Percentiles rank a stretch among this genome's conserved stretches.
phyloP scores from a whole-genome alignment of 2,888 invertebrate genomes.

The Carabus problematicus region DNA sequence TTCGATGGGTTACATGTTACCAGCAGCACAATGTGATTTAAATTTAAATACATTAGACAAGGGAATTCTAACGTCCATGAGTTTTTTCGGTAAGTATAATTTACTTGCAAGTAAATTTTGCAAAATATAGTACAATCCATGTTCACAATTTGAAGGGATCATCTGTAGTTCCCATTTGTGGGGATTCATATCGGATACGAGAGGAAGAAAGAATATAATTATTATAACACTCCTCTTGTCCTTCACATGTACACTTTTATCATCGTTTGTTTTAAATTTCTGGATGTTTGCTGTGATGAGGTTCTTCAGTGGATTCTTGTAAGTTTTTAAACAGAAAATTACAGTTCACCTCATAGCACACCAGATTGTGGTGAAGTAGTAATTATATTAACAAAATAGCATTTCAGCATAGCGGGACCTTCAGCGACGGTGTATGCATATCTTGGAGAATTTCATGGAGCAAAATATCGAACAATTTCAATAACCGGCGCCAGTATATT shows the following conservation, averaged over 20 bases:
- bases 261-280: conserved; percentile 44
- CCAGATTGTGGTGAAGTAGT: too few relatives aligned
- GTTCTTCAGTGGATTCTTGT: conserved; percentile 48
- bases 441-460: conserved; percentile 58
- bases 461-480: conserved; percentile 54
- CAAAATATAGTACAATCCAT: background rate
- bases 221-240: conserved; percentile 44
- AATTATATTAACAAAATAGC: background rate
- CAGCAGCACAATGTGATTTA: conserved; percentile 47
- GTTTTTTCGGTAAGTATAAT: conserved; percentile 43
- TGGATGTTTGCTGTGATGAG: conserved; percentile 45
- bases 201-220: conserved; percentile 45
- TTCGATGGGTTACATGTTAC: conserved; percentile 46
- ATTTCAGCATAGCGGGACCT: conserved; percentile 57
- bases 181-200: conserved; percentile 48
- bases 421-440: conserved; percentile 59
- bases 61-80: conserved; percentile 46
- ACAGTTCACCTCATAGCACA: background rate
- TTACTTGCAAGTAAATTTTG: background rate
- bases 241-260: conserved; percentile 42
- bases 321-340: conserved; percentile 19
- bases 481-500: conserved; percentile 58
- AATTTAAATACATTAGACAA: conserved; percentile 45
- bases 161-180: conserved; percentile 45
- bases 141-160: conserved; percentile 37